Evolutionary conservation across 1,140 invertebrate species (phyloP), one percentile per base, ranked within the genome.

Genomic region (Psix sp.): DNA sequence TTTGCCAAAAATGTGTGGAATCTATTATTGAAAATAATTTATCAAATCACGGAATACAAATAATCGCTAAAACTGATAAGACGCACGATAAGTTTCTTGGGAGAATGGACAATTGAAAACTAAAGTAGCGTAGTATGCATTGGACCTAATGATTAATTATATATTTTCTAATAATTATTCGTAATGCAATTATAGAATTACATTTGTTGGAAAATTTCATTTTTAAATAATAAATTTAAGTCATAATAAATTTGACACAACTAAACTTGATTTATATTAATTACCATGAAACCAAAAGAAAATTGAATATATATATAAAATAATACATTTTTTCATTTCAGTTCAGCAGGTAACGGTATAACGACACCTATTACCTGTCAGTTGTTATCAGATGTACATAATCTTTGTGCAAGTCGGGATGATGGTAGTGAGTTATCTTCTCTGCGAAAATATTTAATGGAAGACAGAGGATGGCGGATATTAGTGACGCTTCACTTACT

Each of bases 361-460:
- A 88, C 90, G 18, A 89, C 90, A 0, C 80, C 91, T 39, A 87
- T 92, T 17, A 88, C 89, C 1, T 91, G 90, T 80, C 90, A 92
- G 79, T 78, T 92, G 51, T 82, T 92, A 7, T 89, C 89, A 26
- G 90, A 91, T 49, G 88, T 92, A 10, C 90, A 91, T 76, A 86
- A 88, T 78, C 71, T 91, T 42, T 89, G 88, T 81, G 77, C 38
- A 6, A 60, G 24, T 11, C 35, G 78, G 71, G 78, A 78, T 66
- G 80, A 87, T 77, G 82, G 81, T 9, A 81, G 76, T 13, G 86
- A 89, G 66, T 77, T 89, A 10, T 51, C 76, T 2, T 63, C 84
- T 6, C 76, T 92, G 21, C 85, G 87, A 21, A 88, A 86, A 39
- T 90, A 92, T 75, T 65, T 92, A 40, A 80, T 90, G 0, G 85